These are phyloP conservation scores for Microcebus lehilahytsara DNA, from an alignment of 2,113 vertebrate species.

Conservation along the genomic window DNA sequence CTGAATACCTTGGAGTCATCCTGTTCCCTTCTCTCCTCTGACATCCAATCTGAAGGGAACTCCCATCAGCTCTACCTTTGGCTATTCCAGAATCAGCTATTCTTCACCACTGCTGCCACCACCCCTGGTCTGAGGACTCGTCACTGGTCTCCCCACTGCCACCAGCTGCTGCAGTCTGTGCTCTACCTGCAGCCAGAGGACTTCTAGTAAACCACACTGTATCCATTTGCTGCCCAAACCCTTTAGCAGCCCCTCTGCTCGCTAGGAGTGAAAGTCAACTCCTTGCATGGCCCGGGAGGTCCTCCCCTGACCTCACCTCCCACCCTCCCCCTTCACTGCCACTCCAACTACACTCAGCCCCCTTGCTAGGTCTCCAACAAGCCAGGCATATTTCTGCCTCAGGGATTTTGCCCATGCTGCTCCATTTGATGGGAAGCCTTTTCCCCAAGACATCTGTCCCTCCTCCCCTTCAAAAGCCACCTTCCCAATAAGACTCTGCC, in stretches of 20 bases:
- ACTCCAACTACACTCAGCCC: not conserved
- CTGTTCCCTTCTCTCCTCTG: not conserved
- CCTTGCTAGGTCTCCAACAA: not conserved
- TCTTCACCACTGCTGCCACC: not conserved
- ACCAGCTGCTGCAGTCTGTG: not conserved
- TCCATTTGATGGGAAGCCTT: not conserved
- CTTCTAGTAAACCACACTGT: not conserved
- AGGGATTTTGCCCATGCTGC: not conserved
- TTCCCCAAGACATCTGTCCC: not conserved
- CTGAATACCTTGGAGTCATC: not conserved
- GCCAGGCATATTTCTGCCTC: not conserved
- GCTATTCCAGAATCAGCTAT: not conserved
- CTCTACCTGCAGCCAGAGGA: not conserved
- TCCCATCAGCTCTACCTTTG: not conserved
- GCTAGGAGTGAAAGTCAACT: not conserved
- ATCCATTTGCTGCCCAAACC: not conserved
- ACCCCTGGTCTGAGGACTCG: not conserved
- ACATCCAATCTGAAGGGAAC: not conserved
- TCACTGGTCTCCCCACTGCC: not conserved
- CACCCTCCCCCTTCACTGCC: not conserved
- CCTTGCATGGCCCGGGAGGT: not conserved
- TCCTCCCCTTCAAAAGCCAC: not conserved
- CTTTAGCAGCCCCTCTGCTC: not conserved
- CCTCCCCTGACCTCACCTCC: not conserved
- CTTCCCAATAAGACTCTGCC: not conserved